phyloP scores from a whole-genome alignment of 2,888 invertebrate species.

The Chromoteleia sp. region DNA sequence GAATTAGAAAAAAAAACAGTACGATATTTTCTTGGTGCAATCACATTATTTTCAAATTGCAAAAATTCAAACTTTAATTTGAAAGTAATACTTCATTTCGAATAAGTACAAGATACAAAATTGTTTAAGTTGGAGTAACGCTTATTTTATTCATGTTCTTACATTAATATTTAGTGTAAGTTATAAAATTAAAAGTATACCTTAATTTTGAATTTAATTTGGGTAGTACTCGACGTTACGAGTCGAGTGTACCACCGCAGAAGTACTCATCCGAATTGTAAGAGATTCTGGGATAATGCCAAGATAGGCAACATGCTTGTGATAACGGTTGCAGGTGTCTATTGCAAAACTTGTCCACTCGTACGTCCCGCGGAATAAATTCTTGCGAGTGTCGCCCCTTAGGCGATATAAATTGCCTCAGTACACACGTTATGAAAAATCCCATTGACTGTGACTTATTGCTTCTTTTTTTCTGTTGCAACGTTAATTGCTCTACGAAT shows the following conservation, averaged over 20 bases:
- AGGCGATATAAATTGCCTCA: conserved; percentile 5
- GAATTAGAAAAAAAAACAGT: too few relatives aligned
- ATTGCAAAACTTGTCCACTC: conserved; percentile 52
- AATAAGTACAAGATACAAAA: too few relatives aligned
- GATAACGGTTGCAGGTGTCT: conserved; percentile 59
- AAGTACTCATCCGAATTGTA: conserved; percentile 24
- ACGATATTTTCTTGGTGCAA: too few relatives aligned
- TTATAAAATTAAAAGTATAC: neutral
- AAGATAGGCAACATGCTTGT: conserved; percentile 37
- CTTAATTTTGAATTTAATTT: conserved; percentile 7
- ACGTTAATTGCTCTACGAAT: conserved; percentile 11
- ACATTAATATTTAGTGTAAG: too few relatives aligned
- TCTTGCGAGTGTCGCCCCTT: conserved; percentile 31
- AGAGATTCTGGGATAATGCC: conserved; percentile 41
- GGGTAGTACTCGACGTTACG: conserved; percentile 20
- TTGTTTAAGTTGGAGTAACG: too few relatives aligned
- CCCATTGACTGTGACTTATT: neutral
- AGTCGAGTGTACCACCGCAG: neutral
- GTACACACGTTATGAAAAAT: conserved; percentile 19
- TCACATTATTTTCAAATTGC: too few relatives aligned
- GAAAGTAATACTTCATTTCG: too few relatives aligned
- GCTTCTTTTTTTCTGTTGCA: conserved; percentile 4
- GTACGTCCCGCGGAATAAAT: conserved; percentile 38
- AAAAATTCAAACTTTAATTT: too few relatives aligned
- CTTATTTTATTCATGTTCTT: too few relatives aligned